Percentiles rank a stretch among this genome's conserved stretches.
phyloP scores from a whole-genome alignment of 2,113 vertebrate species.

The Scatophagus argus region DNA sequence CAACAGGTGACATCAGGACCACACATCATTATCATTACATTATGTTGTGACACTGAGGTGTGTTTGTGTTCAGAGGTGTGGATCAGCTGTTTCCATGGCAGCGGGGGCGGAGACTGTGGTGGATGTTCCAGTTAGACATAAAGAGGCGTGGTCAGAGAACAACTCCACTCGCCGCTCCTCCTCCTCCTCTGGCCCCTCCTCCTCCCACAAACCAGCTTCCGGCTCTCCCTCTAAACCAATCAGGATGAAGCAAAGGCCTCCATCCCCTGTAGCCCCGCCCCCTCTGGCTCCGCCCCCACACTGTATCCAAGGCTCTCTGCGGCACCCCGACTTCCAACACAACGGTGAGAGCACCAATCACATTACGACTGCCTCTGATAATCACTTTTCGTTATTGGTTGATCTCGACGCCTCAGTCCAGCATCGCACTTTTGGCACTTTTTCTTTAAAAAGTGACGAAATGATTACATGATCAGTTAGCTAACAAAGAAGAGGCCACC shows the following conservation, averaged over 20 bases:
- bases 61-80: slow-evolving; percentile 32
- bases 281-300: slow-evolving; percentile 9
- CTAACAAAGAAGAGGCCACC: too few species aligned
- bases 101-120: background rate
- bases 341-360: slow-evolving; percentile 62
- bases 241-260: slow-evolving; percentile 9
- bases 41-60: background rate
- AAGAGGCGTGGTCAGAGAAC: slow-evolving; percentile 47
- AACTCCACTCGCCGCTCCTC: background rate
- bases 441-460: too few species aligned
- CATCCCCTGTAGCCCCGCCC: slow-evolving; percentile 2
- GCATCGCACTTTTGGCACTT: too few species aligned
- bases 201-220: background rate
- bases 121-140: background rate
- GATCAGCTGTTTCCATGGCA: slow-evolving; percentile 11
- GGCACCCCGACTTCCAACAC: slow-evolving; percentile 76
- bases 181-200: background rate
- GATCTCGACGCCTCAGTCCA: too few species aligned
- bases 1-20: slow-evolving; percentile 17
- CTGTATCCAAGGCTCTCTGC: slow-evolving; percentile 66
- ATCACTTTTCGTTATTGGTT: too few species aligned
- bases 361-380: too few species aligned
- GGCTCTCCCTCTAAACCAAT: slow-evolving; percentile 37
- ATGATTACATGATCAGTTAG: too few species aligned
- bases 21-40: background rate